phyloP scores from a whole-genome alignment of 2,113 vertebrate species.

The Lepisosteus osseus region DNA sequence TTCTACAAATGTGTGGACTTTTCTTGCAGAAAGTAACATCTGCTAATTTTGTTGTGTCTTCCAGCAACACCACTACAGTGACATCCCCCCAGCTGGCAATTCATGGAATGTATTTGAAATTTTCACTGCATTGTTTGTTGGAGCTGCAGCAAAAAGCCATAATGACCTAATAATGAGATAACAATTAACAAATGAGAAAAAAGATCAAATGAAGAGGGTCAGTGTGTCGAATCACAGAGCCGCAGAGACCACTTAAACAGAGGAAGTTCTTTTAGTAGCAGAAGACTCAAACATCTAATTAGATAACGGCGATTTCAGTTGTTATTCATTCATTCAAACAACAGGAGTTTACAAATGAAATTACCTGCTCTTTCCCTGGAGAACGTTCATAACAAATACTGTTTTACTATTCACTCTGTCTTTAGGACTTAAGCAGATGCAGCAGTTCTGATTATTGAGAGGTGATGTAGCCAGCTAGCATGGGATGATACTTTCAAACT shows the following conservation, averaged over 20 bases:
- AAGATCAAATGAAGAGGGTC: conserved; percentile 16
- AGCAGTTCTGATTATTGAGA: no score
- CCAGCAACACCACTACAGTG: not conserved
- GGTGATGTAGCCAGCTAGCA: no score
- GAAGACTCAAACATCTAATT: conserved; percentile 15
- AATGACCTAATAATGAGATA: not conserved
- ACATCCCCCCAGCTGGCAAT: no score
- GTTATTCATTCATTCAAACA: no score
- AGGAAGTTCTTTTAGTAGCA: conserved; percentile 28
- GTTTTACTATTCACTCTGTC: no score
- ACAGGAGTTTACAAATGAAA: no score
- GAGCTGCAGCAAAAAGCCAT: conserved; percentile 15
- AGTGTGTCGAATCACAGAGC: not conserved
- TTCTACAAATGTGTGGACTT: not conserved
- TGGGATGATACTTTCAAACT: no score
- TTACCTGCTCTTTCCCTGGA: no score
- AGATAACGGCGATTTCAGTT: no score
- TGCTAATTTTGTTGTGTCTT: not conserved
- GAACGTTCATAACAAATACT: no score
- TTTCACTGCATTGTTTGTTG: conserved; percentile 22
- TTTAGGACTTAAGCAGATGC: no score
- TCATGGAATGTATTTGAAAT: not conserved
- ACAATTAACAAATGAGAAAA: conserved; percentile 7
- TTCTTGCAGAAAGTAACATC: not conserved
- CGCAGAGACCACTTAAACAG: not conserved